phyloP scores from a whole-genome alignment of 2,797 vertebrate species.

The Rhinoraja longicauda region DNA sequence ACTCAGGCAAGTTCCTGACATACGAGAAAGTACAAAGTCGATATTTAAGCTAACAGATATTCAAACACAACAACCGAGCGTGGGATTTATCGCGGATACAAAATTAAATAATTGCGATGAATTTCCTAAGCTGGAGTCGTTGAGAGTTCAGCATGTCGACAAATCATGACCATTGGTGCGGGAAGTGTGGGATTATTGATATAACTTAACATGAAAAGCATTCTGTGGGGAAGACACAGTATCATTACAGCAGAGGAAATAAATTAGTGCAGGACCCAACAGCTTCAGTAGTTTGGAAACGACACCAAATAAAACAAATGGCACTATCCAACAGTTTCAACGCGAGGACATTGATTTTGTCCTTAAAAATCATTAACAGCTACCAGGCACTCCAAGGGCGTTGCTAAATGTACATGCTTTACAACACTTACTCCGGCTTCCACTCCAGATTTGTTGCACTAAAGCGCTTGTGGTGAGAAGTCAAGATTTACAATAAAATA shows the following conservation, averaged over 20 bases:
- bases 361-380: slow-evolving; percentile 21
- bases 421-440: background rate
- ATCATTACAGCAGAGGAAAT: background rate
- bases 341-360: background rate
- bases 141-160: background rate
- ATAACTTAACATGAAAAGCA: background rate
- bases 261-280: background rate
- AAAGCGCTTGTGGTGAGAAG: background rate
- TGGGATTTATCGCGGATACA: background rate
- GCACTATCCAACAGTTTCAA: background rate
- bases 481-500: background rate
- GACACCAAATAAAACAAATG: background rate
- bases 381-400: background rate
- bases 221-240: background rate
- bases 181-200: background rate
- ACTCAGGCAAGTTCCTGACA: background rate
- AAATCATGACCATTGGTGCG: background rate
- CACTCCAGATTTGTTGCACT: background rate
- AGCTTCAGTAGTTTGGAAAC: background rate
- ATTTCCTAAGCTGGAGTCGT: background rate
- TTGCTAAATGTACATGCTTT: background rate
- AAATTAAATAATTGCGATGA: background rate
- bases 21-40: background rate
- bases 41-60: background rate
- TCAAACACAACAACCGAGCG: background rate